Conservation (phyloP, 2,888 invertebrate species). For the Ophion ellenae region DNA sequence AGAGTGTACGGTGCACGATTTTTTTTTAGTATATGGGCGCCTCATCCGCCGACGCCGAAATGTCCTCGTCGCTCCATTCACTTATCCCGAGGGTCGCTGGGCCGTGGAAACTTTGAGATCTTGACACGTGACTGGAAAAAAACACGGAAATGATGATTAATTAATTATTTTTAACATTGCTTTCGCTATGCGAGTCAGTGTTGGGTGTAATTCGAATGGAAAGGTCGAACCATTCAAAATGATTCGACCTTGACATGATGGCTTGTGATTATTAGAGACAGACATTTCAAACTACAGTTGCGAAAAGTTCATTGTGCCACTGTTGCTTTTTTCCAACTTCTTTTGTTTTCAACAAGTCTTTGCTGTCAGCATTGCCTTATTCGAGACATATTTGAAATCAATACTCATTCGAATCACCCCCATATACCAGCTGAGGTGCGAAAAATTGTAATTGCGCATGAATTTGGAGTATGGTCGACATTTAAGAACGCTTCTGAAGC, state of each 20-base stretch:
- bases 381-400: background rate
- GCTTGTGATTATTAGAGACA: background rate
- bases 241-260: background rate
- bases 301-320: background rate
- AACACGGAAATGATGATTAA: slow-evolving; percentile 43
- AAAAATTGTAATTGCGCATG: background rate
- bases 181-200: background rate
- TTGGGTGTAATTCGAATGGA: background rate
- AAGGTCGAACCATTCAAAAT: background rate
- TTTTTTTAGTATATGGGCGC: slow-evolving; percentile 72
- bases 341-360: no score
- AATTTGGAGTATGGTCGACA: background rate
- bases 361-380: background rate
- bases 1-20: background rate
- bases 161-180: background rate
- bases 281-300: background rate
- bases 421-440: slow-evolving; percentile 11
- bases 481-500: slow-evolving; percentile 34
- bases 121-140: slow-evolving; percentile 85
- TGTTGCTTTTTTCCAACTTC: background rate
- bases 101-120: slow-evolving; percentile 88
- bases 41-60: slow-evolving; percentile 77
- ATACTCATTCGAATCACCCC: background rate
- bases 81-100: slow-evolving; percentile 84
- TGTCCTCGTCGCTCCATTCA: slow-evolving; percentile 79